Conservation (phyloP, 2,888 invertebrate species). For the Drosophila tanythrix region DNA sequence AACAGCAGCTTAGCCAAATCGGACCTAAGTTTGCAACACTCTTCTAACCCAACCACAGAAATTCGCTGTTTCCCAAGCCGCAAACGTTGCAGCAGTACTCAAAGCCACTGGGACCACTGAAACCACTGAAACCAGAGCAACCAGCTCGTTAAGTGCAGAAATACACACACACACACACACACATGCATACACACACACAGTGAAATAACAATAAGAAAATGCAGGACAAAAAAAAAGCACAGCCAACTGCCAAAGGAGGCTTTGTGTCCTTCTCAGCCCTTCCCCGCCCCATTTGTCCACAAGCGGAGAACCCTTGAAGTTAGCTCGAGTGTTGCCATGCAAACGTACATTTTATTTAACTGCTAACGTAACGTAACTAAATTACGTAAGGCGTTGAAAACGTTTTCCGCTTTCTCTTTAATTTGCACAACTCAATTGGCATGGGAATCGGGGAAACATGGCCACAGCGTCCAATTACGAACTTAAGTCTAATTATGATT, state of each 20-base stretch:
- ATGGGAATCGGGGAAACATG: conserved; percentile 13
- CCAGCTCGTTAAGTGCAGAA: conserved; percentile 65
- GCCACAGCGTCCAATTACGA: conserved; percentile 15
- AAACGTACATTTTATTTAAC: conserved; percentile 58
- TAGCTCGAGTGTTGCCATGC: conserved; percentile 64
- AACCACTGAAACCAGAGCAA: conserved; percentile 52
- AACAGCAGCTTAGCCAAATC: conserved; percentile 7
- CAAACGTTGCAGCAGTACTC: conserved; percentile 14
- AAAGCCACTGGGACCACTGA: conserved; percentile 54
- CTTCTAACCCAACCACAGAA: conserved; percentile 3
- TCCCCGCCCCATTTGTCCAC: background rate
- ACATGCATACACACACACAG: conserved; percentile 11
- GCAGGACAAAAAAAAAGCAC: conserved; percentile 44
- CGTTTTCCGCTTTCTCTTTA: conserved; percentile 5
- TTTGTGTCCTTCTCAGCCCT: background rate
- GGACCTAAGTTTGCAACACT: background rate
- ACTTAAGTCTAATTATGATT: conserved; percentile 12
- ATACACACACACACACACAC: conserved; percentile 22
- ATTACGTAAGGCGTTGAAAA: conserved; percentile 57
- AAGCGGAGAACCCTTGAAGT: conserved; percentile 44
- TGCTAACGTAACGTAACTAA: conserved; percentile 54
- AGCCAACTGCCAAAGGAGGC: conserved; percentile 39
- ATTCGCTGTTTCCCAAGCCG: conserved; percentile 13
- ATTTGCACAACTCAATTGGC: conserved; percentile 35
- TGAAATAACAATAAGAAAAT: conserved; percentile 58